Evolutionary conservation across 1,140 invertebrate species (phyloP).

Genomic region (Pogonognathellus flavescens): DNA sequence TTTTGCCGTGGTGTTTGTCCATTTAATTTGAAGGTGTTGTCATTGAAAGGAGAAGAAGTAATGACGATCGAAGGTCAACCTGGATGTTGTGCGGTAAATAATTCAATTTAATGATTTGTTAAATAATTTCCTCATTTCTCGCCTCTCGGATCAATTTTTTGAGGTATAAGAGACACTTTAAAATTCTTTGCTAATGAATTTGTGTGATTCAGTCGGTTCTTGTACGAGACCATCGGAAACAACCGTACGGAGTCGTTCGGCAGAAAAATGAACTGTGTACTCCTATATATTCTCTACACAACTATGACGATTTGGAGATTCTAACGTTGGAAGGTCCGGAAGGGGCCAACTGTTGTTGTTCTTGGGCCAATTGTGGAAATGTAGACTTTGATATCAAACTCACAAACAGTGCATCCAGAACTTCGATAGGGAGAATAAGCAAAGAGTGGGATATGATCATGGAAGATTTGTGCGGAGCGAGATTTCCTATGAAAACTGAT

Average conservation of each 20-base stretch:
- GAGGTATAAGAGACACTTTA: neutral
- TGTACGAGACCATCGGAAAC: constrained; percentile 32
- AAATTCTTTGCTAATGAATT: neutral
- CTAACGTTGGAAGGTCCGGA: constrained; percentile 51
- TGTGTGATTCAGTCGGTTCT: constrained; percentile 24
- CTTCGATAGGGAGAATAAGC: constrained; percentile 49
- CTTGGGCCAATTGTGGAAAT: constrained; percentile 53
- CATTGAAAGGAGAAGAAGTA: constrained; percentile 34
- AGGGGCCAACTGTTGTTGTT: constrained; percentile 58
- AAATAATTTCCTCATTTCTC: neutral
- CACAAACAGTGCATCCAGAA: constrained; percentile 12
- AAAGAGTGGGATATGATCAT: constrained; percentile 51
- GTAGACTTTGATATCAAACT: constrained; percentile 56
- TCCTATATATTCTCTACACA: constrained; percentile 51
- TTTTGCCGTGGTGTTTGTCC: constrained; percentile 54
- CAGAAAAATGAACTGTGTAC: constrained; percentile 52
- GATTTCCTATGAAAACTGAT: constrained; percentile 58
- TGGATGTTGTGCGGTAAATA: constrained; percentile 54
- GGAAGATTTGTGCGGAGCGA: constrained; percentile 60
- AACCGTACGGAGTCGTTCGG: constrained; percentile 48
- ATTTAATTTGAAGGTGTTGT: constrained; percentile 36
- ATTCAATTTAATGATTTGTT: neutral
- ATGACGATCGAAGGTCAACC: constrained; percentile 53
- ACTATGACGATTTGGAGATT: constrained; percentile 56
- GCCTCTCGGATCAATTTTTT: neutral